Conservation (phyloP, 2,113 vertebrate species). For the Gallinago undulata region DNA sequence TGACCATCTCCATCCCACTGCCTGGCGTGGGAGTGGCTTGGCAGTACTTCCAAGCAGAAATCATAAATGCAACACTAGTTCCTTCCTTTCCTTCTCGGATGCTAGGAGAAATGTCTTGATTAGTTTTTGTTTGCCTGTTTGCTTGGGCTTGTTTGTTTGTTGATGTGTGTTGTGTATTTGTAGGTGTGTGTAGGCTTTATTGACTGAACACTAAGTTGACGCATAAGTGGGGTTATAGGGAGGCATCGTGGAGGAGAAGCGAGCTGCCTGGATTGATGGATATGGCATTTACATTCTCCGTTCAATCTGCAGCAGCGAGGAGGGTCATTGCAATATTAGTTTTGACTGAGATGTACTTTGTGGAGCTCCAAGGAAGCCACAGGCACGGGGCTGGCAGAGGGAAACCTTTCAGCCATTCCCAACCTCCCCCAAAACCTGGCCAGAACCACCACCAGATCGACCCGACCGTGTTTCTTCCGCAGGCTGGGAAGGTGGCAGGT, state of each 20-base stretch:
- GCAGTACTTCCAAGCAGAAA: not conserved
- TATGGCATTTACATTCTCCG: not conserved
- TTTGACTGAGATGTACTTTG: not conserved
- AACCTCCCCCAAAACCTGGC: not conserved
- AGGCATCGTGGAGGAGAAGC: not conserved
- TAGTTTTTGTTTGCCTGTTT: not conserved
- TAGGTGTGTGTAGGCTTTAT: not conserved
- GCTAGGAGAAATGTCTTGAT: not conserved
- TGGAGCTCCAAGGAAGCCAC: not conserved
- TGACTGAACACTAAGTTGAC: not conserved
- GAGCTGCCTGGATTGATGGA: not conserved
- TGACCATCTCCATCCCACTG: fast-evolving
- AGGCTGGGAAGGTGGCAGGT: not conserved
- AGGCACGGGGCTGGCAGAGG: not conserved
- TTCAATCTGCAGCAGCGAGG: not conserved
- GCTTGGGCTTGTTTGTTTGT: constrained; percentile 20
- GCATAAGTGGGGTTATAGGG: not conserved
- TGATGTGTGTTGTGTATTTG: not conserved
- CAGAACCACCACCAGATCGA: not conserved
- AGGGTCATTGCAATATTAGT: not conserved
- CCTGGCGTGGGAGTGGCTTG: fast-evolving
- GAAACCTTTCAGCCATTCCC: not conserved
- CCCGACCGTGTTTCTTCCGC: not conserved
- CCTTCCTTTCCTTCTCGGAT: not conserved
- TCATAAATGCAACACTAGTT: not conserved